Base-by-base conservation (phyloP, 2,888 invertebrate genomes). In the Phengaris alcon region DNA sequence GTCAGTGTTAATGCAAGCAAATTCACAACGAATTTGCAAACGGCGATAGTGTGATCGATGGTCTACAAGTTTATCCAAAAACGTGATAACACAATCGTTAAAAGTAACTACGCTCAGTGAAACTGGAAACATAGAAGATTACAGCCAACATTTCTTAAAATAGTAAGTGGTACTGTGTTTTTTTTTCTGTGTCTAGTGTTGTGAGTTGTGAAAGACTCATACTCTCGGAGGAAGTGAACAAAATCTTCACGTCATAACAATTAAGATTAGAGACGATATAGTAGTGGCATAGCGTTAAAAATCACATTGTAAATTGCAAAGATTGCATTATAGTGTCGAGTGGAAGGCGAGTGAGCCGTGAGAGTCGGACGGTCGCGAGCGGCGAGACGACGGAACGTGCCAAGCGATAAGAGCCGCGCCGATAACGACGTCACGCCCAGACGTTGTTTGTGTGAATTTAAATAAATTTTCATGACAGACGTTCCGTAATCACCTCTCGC, bases 371-470 rank as follows among this genome's bases (percentile, higher is more conserved):
- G 87, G 86, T 85, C 87, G 80, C 81, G 80, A 79, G 78, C 78
- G 80, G 89, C 90, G 90, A 90, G 91, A 90, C 91, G 87, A 87
- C 88, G 90, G 88, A 92, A 89, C 92, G 90, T 93, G 93, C 93
- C 93, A 93, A 93, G 92, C 93, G 93, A 93, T 93, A 93, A 93
- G 92, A 91, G 88, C 90, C 90, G 92, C 90, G 90, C 91, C 92
- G 93, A 93, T 93, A 92, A 90, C 91, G 87, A 93, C 93, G 93
- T 93, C 93, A 93, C 91, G 89, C 92, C 93, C 93, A 93, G 93
- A 93, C 93, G 92, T 90, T 93, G 92, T 93, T 93, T 93, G 92
- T 92, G 92, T 92, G 91, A 92, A 93, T 93, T 93, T 93, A 91
- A 93, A 93, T 93, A 93, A 90, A 93, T 93, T 92, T 92, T 92